These are phyloP conservation scores for Coelopa frigida DNA, from an alignment of 1,140 invertebrate species.

Conservation along the genomic window DNA sequence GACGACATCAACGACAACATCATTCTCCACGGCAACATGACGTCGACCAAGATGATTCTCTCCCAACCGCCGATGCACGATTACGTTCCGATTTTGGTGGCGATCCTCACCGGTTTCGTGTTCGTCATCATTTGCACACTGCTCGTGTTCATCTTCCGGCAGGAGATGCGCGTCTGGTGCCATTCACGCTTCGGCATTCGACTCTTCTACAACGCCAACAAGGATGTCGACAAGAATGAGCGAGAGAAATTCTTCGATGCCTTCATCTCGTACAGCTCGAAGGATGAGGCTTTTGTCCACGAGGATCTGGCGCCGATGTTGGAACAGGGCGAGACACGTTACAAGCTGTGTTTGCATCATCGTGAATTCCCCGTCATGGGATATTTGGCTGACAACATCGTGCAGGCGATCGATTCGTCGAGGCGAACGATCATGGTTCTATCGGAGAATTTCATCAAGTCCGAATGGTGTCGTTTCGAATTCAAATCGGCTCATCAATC, in stretches of 20 bases:
- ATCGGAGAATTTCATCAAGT: conserved; percentile 88
- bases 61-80: conserved; percentile 56
- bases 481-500: conserved; percentile 90
- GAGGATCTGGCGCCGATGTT: conserved; percentile 78
- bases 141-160: conserved; percentile 71
- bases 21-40: conserved; percentile 25
- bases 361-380: conserved; percentile 80
- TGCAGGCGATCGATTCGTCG: conserved; percentile 83
- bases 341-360: conserved; percentile 86
- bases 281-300: conserved; percentile 85
- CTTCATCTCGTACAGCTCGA: conserved; percentile 87
- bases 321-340: conserved; percentile 66
- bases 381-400: conserved; percentile 82
- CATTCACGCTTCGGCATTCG: conserved; percentile 81
- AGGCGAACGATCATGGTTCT: conserved; percentile 84
- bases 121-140: conserved; percentile 63
- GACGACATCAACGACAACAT: conserved; percentile 12
- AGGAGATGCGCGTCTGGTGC: conserved; percentile 83
- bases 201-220: conserved; percentile 63
- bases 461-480: conserved; percentile 88
- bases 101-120: conserved; percentile 58
- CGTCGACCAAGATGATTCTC: conserved; percentile 40
- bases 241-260: conserved; percentile 87
- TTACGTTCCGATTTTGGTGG: conserved; percentile 69
- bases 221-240: conserved; percentile 68